Base-by-base conservation (phyloP, 2,888 invertebrate species). In the Amphimallon solstitiale region DNA sequence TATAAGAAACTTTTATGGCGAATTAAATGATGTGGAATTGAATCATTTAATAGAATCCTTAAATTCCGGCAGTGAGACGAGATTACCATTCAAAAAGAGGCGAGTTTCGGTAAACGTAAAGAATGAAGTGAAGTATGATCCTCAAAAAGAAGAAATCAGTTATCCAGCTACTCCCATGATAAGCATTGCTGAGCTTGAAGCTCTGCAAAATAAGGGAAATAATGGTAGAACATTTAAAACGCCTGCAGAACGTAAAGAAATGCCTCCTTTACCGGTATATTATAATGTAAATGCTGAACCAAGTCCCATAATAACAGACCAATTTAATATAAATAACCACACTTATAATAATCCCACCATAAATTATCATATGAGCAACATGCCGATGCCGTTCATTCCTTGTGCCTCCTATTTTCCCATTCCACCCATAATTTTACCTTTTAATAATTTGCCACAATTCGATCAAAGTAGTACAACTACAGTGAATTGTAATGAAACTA, bases 81-180 rank as follows among this genome's bases (percentile, higher is more conserved):
- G 74, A 19, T 65, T 80, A 49, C 80, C 80, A 3, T 72, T 80
- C 62, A 80, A 80, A 65, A 80, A 80, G 67, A 74, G 80, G 2
- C 75, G 77, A 65, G 72, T 76, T 46, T 73, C 78, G 0, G 72
- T 77, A 10, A 67, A 65, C n/a, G 17, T 67, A 10, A 68, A 67
- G 37, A 12, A 48, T 15, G 60, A 49, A 38, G 21, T 48, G 5
- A 63, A 65, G 43, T 40, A 56, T 17, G 43, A 34, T n/a, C 43
- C 62, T 9, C 19, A 52, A 34, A 68, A 67, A 38, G 74, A 77
- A 59, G 77, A 79, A 67, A 76, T 79, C n/a, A 80, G 80, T 65
- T 82, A 82, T 73, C 81, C 81, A 9, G 78, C 80, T 10, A 79
- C 77, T 7, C 80, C 79, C 2, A 81, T 81, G 78, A 78, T 81